Conservation (phyloP, 53 echinoderm and acorn worm genomes). For the Arbacia lixula region DNA sequence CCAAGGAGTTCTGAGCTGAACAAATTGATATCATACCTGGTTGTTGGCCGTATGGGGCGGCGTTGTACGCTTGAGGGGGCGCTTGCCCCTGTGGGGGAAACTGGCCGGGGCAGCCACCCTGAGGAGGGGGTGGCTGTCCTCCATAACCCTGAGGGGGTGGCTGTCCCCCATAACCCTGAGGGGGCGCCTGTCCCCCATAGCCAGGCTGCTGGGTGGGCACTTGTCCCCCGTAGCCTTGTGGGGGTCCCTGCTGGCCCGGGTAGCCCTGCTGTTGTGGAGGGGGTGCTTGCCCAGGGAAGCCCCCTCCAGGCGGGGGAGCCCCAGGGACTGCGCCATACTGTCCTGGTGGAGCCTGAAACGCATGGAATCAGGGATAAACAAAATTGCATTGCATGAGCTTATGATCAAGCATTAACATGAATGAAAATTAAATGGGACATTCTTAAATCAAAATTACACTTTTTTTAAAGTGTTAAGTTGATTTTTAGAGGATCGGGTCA, state of each 20-base stretch:
- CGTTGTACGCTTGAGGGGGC: conserved; percentile 32
- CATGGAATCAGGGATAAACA: no score
- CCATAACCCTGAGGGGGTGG: conserved; percentile 41
- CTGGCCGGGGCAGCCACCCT: conserved; percentile 47
- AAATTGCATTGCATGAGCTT: no score
- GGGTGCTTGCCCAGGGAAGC: conserved; percentile 27
- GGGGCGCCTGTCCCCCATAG: conserved; percentile 14
- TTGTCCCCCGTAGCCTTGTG: conserved; percentile 51
- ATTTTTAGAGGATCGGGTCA: no score
- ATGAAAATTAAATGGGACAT: no score
- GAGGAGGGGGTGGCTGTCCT: conserved; percentile 16
- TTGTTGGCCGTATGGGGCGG: conserved; percentile 43
- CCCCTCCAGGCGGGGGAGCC: conserved; percentile 32
- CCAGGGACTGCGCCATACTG: conserved; percentile 53
- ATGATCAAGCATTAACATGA: no score
- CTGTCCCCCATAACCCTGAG: conserved; percentile 55
- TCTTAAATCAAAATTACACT: no score
- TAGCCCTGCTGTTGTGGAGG: conserved; percentile 30
- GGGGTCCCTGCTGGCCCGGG: conserved; percentile 33
- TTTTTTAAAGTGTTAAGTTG: no score
- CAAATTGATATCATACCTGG: conserved; percentile 18
- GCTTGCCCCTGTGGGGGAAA: conserved; percentile 42
- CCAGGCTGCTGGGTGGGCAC: not conserved
- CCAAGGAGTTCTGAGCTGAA: no score
- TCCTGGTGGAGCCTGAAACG: no score